phyloP scores from a whole-genome alignment of 2,888 invertebrate species.

The Camptogramma bilineatum region DNA sequence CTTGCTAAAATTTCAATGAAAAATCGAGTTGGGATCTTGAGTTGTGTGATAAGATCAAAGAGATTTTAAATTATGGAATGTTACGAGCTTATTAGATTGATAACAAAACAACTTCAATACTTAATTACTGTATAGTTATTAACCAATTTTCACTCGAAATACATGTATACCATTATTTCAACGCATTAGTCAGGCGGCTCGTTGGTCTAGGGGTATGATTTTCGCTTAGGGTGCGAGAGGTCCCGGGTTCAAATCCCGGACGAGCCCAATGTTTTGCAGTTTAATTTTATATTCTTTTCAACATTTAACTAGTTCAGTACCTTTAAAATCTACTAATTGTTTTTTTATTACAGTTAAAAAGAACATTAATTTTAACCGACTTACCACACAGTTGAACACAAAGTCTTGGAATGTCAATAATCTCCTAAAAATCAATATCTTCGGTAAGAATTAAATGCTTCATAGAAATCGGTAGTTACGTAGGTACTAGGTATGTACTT shows the following conservation, averaged over 20 bases:
- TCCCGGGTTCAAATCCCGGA: slow-evolving; percentile 87
- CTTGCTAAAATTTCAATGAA: neutral
- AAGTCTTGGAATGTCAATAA: too few species aligned
- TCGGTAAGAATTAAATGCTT: neutral
- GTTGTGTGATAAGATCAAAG: neutral
- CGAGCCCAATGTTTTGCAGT: slow-evolving; percentile 67
- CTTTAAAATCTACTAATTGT: too few species aligned
- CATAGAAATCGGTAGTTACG: neutral
- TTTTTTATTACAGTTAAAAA: too few species aligned
- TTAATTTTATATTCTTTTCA: neutral
- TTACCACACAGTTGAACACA: too few species aligned
- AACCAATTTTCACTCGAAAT: neutral
- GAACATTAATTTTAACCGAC: too few species aligned
- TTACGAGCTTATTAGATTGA: too few species aligned
- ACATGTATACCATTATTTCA: slow-evolving; percentile 24
- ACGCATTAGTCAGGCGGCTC: slow-evolving; percentile 58
- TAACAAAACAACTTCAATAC: too few species aligned
- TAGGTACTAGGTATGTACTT: neutral
- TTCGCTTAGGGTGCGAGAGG: slow-evolving; percentile 86
- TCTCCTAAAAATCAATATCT: too few species aligned
- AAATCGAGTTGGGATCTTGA: neutral
- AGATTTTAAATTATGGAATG: too few species aligned
- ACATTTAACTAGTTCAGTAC: too few species aligned
- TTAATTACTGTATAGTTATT: too few species aligned
- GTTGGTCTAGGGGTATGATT: slow-evolving; percentile 87